These are phyloP conservation scores for Rambutsinella grinnellia DNA, from an alignment of 2,888 invertebrate genomes.

Conservation along the genomic window DNA sequence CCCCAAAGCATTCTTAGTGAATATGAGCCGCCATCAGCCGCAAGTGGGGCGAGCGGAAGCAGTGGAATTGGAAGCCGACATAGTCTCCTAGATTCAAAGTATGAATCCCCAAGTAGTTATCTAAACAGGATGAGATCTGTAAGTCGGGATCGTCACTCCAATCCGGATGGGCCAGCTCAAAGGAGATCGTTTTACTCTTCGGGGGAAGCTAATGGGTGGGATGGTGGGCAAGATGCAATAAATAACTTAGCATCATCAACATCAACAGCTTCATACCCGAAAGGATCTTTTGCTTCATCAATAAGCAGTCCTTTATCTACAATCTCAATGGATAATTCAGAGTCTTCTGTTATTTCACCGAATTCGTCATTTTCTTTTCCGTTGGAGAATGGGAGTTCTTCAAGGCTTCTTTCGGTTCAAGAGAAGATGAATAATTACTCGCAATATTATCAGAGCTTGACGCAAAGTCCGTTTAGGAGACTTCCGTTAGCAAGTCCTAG, in stretches of 20 bases:
- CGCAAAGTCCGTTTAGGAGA: conserved; percentile 44
- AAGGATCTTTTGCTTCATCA: conserved; percentile 6
- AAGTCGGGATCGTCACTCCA: conserved; percentile 24
- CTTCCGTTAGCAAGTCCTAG: conserved; percentile 51
- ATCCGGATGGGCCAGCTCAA: no score
- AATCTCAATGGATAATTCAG: conserved; percentile 31
- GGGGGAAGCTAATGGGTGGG: conserved; percentile 43
- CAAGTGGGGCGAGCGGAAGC: conserved; percentile 7
- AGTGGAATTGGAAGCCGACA: conserved; percentile 17
- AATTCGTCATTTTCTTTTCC: conserved; percentile 20
- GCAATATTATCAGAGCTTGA: conserved; percentile 60
- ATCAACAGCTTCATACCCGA: conserved; percentile 14
- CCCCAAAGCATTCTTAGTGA: conserved; percentile 26
- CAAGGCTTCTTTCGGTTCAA: conserved; percentile 41
- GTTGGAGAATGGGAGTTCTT: background rate
- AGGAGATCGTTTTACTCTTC: no score
- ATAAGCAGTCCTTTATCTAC: conserved; percentile 25
- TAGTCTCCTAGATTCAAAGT: conserved; percentile 25
- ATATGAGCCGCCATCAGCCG: no score
- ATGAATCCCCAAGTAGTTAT: conserved; percentile 11
- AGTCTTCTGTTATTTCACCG: conserved; percentile 11
- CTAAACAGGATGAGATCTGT: conserved; percentile 1
- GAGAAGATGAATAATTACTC: conserved; percentile 65
- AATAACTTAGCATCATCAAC: no score
- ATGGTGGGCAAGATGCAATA: conserved; percentile 29